A percentile compares a stretch with the other conserved stretches of the same genome.
These are phyloP conservation scores for fruit fly (Drosophila melanogaster) DNA, from an alignment of 1,140 invertebrate genomes.

Conservation along the genomic window Release_6_plus_ISO1_MT NT_037436.4:21660001-21660500, in stretches of 20 bases:
- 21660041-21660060: not conserved
- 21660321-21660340: conserved; percentile 41
- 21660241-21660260: conserved; percentile 28
- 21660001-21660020: not conserved
- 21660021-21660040: not conserved
- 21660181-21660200: conserved; percentile 17
- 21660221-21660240: conserved; percentile 36
- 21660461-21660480: conserved; percentile 47
- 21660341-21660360: conserved; percentile 27
- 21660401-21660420: conserved; percentile 66
- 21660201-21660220: conserved; percentile 66
- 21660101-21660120: conserved; percentile 51
- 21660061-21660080: not conserved
- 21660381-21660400: conserved; percentile 51
- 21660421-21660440: conserved; percentile 66
- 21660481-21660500: conserved; percentile 39
- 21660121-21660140: conserved; percentile 25
- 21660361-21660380: conserved; percentile 40
- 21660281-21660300: conserved; percentile 18
- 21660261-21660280: conserved; percentile 28
- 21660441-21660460: conserved; percentile 28
- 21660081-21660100: not conserved
- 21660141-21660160: conserved; percentile 40
- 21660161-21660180: conserved; percentile 56
- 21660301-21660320: conserved; percentile 46